Conservation (phyloP, 2,797 vertebrate species). For the Cyclura pinguis region DNA sequence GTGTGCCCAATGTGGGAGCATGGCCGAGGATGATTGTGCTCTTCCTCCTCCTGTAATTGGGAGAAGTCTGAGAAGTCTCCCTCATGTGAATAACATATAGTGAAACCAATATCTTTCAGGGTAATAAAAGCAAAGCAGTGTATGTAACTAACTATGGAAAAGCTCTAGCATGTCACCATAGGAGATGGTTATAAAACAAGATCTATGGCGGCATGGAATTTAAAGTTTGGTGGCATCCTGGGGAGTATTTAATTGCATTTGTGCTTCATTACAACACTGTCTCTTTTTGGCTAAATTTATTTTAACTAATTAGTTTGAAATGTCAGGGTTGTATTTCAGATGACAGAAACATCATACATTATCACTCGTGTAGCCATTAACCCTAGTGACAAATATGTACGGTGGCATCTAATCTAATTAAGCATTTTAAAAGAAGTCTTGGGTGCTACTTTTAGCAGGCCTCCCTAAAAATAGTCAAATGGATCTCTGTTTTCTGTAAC, state of each 20-base stretch:
- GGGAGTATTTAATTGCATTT: slow-evolving; percentile 66
- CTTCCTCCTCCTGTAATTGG: neutral
- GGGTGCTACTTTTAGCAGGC: slow-evolving; percentile 43
- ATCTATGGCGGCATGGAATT: slow-evolving; percentile 47
- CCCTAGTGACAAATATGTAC: slow-evolving; percentile 68
- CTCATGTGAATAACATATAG: neutral
- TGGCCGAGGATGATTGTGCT: too few relatives aligned
- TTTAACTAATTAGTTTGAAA: slow-evolving; percentile 79
- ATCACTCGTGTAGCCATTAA: slow-evolving; percentile 66
- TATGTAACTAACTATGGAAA: slow-evolving; percentile 37
- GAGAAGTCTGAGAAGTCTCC: neutral
- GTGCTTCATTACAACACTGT: slow-evolving; percentile 63
- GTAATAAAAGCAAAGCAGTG: slow-evolving; percentile 58
- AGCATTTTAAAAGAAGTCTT: slow-evolving; percentile 49
- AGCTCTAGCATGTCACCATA: slow-evolving; percentile 43
- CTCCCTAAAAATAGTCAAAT: slow-evolving; percentile 40
- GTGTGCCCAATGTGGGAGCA: too few relatives aligned
- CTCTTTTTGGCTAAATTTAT: slow-evolving; percentile 73
- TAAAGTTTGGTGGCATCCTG: slow-evolving; percentile 60
- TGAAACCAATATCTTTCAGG: slow-evolving; percentile 16
- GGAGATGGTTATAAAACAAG: slow-evolving; percentile 55
- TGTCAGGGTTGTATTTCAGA: slow-evolving; percentile 76
- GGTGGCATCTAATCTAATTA: slow-evolving; percentile 62
- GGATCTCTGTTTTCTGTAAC: slow-evolving; percentile 31
- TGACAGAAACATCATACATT: slow-evolving; percentile 61